Conservation (phyloP, 2,113 vertebrate genomes). For the Phainopepla nitens region DNA sequence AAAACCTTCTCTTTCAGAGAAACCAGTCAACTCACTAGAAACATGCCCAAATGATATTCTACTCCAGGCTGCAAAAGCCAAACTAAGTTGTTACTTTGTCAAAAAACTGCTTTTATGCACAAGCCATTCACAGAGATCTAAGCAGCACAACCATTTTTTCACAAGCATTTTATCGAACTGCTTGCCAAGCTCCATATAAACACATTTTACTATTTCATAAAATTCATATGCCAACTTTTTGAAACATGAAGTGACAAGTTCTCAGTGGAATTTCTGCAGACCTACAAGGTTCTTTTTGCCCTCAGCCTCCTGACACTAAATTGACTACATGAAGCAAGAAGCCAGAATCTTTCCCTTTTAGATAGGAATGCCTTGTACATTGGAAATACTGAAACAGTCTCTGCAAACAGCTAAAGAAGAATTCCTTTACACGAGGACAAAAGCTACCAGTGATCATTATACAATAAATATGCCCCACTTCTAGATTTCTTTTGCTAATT, state of each 20-base stretch:
- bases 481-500: not conserved
- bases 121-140: not conserved
- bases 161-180: constrained; percentile 1
- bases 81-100: not conserved
- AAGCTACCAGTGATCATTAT: not conserved
- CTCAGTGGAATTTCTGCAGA: constrained; percentile 4
- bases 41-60: not conserved
- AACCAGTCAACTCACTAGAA: not conserved
- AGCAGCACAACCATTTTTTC: not conserved
- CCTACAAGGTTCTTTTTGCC: not conserved
- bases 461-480: not conserved
- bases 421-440: not conserved
- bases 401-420: not conserved
- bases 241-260: constrained; percentile 23
- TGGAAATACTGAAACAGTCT: not conserved
- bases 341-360: not conserved
- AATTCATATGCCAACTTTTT: constrained; percentile 14
- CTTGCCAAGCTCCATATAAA: constrained; percentile 31
- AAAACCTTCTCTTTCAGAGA: not conserved
- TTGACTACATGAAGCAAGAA: not conserved
- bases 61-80: not conserved
- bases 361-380: not conserved
- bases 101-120: constrained; percentile 1
- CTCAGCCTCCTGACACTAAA: not conserved
- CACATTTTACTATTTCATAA: constrained; percentile 52